Conservation (phyloP, 2,888 invertebrate genomes). For the Mantis religiosa region DNA sequence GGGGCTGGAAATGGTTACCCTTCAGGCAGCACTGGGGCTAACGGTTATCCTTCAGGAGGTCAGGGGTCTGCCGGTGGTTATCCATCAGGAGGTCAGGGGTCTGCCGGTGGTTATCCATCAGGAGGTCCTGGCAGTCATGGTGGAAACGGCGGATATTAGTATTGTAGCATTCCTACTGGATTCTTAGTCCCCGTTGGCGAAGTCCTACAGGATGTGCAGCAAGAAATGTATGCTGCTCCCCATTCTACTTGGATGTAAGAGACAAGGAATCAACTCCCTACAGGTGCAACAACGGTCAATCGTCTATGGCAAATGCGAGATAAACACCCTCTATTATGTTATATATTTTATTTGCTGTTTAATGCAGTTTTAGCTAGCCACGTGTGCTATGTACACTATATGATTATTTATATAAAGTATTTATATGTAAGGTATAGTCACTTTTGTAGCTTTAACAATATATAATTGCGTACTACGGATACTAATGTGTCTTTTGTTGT, state of each 20-base stretch:
- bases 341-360: background rate
- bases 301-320: background rate
- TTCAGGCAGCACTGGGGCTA: background rate
- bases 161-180: background rate
- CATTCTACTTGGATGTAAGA: too few species aligned
- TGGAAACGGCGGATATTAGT: background rate
- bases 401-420: background rate
- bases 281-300: background rate
- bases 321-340: background rate
- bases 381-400: background rate
- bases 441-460: background rate
- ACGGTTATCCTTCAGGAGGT: background rate
- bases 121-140: conserved; percentile 17
- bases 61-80: background rate
- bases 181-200: background rate
- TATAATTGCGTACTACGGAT: background rate
- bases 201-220: background rate
- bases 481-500: background rate
- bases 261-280: too few species aligned
- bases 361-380: background rate
- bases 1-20: conserved; percentile 8
- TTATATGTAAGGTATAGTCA: background rate
- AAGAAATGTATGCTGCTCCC: too few species aligned
- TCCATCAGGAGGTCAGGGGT: background rate
- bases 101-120: conserved; percentile 20